phyloP scores from a whole-genome alignment of 1,140 invertebrate genomes.

The Drosophila athabasca region DNA sequence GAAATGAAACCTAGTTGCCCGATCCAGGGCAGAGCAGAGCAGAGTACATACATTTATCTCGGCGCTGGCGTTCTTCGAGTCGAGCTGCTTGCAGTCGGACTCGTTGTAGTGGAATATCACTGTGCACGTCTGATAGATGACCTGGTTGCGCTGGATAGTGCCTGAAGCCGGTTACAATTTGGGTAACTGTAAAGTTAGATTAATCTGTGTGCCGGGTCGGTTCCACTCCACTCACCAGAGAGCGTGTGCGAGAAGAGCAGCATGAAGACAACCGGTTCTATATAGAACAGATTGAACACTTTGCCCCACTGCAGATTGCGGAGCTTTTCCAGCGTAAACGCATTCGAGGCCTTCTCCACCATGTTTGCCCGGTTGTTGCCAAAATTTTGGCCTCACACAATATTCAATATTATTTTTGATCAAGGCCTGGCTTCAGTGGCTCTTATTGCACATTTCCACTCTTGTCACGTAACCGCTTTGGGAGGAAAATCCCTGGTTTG shows the following conservation, averaged over 20 bases:
- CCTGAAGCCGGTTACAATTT: conserved; percentile 76
- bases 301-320: conserved; percentile 64
- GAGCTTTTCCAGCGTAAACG: conserved; percentile 52
- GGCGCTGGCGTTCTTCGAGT: conserved; percentile 84
- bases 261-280: conserved; percentile 79
- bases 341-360: conserved; percentile 63
- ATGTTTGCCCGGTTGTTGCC: conserved; percentile 40
- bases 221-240: conserved; percentile 66
- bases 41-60: conserved; percentile 79
- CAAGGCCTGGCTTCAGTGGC: neutral
- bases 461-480: conserved; percentile 35
- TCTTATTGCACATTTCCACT: conserved; percentile 23
- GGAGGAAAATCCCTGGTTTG: conserved; percentile 6
- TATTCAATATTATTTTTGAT: neutral
- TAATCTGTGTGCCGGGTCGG: neutral
- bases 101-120: conserved; percentile 84
- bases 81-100: conserved; percentile 84
- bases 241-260: conserved; percentile 75
- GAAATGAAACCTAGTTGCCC: neutral
- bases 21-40: neutral
- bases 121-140: conserved; percentile 85
- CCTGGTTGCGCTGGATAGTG: conserved; percentile 85
- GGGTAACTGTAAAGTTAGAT: conserved; percentile 27
- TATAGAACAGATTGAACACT: conserved; percentile 78
- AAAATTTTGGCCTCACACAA: conserved; percentile 19